A percentile compares a stretch with the other conserved stretches of the same genome.
These are phyloP conservation scores for Lampropteryx suffumata DNA, from an alignment of 2,888 invertebrate species.

Conservation along the genomic window DNA sequence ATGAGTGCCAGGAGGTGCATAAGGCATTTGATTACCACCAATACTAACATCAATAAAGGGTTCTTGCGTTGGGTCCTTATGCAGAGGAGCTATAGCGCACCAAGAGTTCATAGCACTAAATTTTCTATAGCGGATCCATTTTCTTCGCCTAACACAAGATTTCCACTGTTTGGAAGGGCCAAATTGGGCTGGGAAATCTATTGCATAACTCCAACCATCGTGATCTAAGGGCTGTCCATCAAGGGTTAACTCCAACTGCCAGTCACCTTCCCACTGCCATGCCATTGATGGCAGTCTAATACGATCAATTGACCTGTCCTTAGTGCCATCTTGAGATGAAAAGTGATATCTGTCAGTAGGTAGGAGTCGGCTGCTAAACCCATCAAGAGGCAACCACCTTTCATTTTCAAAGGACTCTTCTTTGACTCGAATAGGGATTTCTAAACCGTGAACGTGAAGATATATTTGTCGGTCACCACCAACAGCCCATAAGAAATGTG, in stretches of 20 bases:
- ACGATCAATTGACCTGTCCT: conserved; percentile 89
- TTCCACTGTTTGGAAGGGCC: conserved; percentile 92
- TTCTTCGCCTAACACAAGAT: conserved; percentile 93
- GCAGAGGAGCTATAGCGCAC: conserved; percentile 95
- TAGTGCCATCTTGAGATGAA: conserved; percentile 92
- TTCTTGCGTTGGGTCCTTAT: conserved; percentile 95
- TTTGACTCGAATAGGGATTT: conserved; percentile 94
- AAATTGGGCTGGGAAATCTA: conserved; percentile 94
- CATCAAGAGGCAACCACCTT: conserved; percentile 95
- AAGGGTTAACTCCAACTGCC: conserved; percentile 92
- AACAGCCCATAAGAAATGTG: conserved; percentile 95
- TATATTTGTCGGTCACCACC: conserved; percentile 97
- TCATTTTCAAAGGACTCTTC: conserved; percentile 97
- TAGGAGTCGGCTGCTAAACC: conserved; percentile 91
- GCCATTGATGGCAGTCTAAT: conserved; percentile 95
- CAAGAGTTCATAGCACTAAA: conserved; percentile 96
- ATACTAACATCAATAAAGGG: conserved; percentile 96
- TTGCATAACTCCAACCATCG: conserved; percentile 97
- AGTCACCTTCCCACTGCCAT: conserved; percentile 98
- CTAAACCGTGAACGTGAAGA: conserved; percentile 93
- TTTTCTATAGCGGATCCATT: conserved; percentile 94
- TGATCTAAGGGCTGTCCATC: conserved; percentile 94
- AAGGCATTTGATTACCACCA: conserved; percentile 92
- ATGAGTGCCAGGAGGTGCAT: conserved; percentile 88
- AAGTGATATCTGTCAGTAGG: conserved; percentile 95